phyloP scores from a whole-genome alignment of 2,797 vertebrate species.

The Propithecus perrieri region DNA sequence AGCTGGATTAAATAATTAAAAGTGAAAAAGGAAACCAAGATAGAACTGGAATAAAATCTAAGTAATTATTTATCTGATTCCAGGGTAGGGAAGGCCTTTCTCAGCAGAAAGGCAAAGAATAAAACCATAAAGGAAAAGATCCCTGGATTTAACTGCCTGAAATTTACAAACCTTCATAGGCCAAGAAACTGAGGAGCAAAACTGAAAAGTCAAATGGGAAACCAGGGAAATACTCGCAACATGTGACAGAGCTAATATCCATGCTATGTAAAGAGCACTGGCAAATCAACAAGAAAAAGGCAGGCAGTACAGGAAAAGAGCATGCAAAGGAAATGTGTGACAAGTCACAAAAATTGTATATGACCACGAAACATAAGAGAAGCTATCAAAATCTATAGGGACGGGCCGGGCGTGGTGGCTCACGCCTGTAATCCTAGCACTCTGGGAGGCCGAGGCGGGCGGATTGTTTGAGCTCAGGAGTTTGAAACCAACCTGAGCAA shows the following conservation, averaged over 20 bases:
- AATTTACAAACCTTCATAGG: background rate
- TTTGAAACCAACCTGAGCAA: no score
- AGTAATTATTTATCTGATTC: background rate
- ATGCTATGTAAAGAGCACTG: background rate
- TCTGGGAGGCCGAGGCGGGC: no score
- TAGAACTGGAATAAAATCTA: background rate
- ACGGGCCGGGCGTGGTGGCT: background rate
- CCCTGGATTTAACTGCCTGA: background rate
- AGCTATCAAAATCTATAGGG: background rate
- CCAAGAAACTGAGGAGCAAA: background rate
- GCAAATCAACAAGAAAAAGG: background rate
- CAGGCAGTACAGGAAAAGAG: background rate
- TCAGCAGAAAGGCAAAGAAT: background rate
- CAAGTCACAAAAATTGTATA: background rate
- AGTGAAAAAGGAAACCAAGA: background rate
- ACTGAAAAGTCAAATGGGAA: background rate
- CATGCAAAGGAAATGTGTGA: background rate
- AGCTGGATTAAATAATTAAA: conserved; percentile 12
- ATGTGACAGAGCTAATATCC: background rate
- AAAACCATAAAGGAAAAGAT: background rate
- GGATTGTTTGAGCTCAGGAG: no score
- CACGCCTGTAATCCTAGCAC: no score
- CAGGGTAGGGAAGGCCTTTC: background rate
- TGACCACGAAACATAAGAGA: background rate
- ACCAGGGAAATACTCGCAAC: background rate